A percentile compares a stretch with the other conserved stretches of the same genome.
These are phyloP conservation scores for Scaptomyza caliginosa DNA, from an alignment of 2,888 invertebrate species.

Conservation along the genomic window DNA sequence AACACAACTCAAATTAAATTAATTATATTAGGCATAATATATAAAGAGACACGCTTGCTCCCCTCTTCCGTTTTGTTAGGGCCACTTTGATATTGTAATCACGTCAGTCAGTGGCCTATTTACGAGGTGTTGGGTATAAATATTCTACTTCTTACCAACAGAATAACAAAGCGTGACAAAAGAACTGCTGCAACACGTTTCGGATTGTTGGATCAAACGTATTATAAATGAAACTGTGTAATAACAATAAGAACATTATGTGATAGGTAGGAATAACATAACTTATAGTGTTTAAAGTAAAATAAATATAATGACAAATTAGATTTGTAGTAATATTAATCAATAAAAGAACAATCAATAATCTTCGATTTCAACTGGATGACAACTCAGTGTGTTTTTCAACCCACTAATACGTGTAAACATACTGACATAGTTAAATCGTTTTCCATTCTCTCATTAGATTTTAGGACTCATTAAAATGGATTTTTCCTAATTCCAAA, in stretches of 20 bases:
- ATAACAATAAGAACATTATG: conserved; percentile 10
- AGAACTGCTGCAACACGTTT: conserved; percentile 13
- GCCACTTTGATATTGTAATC: conserved; percentile 69
- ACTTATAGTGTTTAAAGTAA: not conserved
- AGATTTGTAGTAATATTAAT: conserved; percentile 20
- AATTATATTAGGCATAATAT: conserved; percentile 70
- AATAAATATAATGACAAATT: not conserved
- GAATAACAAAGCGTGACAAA: conserved; percentile 55
- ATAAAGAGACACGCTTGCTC: conserved; percentile 48
- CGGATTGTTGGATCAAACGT: conserved; percentile 26
- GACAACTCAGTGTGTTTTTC: not conserved
- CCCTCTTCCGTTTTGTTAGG: conserved; percentile 12
- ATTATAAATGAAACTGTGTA: conserved; percentile 21
- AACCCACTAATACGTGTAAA: conserved; percentile 49
- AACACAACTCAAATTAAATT: conserved; percentile 63
- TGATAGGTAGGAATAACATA: not conserved
- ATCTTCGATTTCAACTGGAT: not conserved
- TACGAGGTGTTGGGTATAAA: conserved; percentile 46
- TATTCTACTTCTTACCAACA: conserved; percentile 2
- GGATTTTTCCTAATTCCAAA: conserved; percentile 7
- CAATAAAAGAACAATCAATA: conserved; percentile 1
- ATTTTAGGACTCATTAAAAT: conserved; percentile 23
- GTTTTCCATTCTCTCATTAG: conserved; percentile 25
- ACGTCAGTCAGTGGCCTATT: conserved; percentile 69
- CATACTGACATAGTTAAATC: conserved; percentile 4